These are phyloP conservation scores for Ophion obscuratus DNA, from an alignment of 2,888 invertebrate genomes.

Conservation along the genomic window DNA sequence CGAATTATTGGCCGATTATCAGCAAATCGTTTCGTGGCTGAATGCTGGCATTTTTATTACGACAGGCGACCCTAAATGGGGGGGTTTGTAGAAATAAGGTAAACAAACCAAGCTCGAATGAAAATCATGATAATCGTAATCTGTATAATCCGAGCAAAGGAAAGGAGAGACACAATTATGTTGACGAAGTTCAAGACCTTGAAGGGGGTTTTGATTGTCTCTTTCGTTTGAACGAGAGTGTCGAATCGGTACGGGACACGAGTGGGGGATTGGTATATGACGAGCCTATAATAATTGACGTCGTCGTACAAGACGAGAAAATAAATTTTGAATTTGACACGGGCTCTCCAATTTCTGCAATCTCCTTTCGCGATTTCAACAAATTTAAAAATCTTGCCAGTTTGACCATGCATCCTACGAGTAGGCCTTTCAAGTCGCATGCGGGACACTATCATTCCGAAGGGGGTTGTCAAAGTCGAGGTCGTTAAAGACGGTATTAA, in stretches of 20 bases:
- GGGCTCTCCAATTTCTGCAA: slow-evolving; percentile 26
- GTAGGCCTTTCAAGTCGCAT: slow-evolving; percentile 23
- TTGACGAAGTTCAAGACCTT: slow-evolving; percentile 24
- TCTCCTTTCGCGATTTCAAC: slow-evolving; percentile 11
- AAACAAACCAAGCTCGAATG: too few species aligned
- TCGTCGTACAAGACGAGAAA: not conserved
- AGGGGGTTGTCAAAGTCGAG: slow-evolving; percentile 14
- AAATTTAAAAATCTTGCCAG: too few species aligned
- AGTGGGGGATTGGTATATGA: not conserved
- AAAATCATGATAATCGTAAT: too few species aligned
- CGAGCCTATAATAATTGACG: not conserved
- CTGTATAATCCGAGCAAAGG: too few species aligned
- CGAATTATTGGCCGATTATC: too few species aligned
- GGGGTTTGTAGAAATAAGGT: not conserved
- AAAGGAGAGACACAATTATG: slow-evolving; percentile 27
- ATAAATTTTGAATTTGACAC: slow-evolving; percentile 31
- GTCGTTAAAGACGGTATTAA: slow-evolving; percentile 1
- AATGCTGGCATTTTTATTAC: too few species aligned
- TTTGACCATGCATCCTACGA: slow-evolving; percentile 10
- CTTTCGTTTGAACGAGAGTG: slow-evolving; percentile 8
- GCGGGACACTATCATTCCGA: slow-evolving; percentile 28
- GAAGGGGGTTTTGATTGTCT: slow-evolving; percentile 25
- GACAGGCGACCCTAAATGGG: too few species aligned
- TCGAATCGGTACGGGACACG: not conserved
- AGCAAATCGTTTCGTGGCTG: too few species aligned